Evolutionary conservation across 1,140 invertebrate species (phyloP).

Genomic region (Acromyrmex charruanus): DNA sequence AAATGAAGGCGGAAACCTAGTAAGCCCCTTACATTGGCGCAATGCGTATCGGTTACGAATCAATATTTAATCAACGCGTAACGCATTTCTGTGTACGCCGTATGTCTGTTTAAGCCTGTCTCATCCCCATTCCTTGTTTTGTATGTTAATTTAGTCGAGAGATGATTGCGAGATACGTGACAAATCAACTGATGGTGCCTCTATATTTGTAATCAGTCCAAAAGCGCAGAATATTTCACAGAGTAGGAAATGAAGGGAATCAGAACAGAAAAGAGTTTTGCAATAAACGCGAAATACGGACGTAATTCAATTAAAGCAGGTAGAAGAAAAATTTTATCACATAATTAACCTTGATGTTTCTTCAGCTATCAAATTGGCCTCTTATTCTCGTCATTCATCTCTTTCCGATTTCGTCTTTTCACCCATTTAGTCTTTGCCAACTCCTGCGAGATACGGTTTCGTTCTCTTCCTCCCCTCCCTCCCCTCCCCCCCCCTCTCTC

Average conservation of each 20-base stretch:
- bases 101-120: not conserved
- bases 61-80: conserved; percentile 73
- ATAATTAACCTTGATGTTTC: conserved; percentile 29
- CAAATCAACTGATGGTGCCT: not conserved
- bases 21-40: conserved; percentile 68
- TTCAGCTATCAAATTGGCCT: conserved; percentile 54
- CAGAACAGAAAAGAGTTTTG: not conserved
- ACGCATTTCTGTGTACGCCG: not conserved
- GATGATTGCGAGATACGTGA: not conserved
- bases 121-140: not conserved
- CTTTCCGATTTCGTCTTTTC: conserved; percentile 36
- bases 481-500: not conserved
- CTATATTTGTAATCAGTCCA: not conserved
- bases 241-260: not conserved
- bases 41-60: conserved; percentile 69
- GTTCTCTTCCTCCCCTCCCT: not conserved
- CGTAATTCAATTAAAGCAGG: conserved; percentile 71
- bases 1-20: conserved; percentile 69
- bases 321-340: conserved; percentile 56
- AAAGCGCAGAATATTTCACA: not conserved
- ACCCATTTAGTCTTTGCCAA: conserved; percentile 58
- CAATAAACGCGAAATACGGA: conserved; percentile 25
- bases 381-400: conserved; percentile 45
- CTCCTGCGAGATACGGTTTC: not conserved
- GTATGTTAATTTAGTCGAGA: not conserved